Evolutionary conservation across 2,113 vertebrate genomes (phyloP), one percentile per base, ranked within the genome.

Genomic region (Accipiter virgatus): DNA sequence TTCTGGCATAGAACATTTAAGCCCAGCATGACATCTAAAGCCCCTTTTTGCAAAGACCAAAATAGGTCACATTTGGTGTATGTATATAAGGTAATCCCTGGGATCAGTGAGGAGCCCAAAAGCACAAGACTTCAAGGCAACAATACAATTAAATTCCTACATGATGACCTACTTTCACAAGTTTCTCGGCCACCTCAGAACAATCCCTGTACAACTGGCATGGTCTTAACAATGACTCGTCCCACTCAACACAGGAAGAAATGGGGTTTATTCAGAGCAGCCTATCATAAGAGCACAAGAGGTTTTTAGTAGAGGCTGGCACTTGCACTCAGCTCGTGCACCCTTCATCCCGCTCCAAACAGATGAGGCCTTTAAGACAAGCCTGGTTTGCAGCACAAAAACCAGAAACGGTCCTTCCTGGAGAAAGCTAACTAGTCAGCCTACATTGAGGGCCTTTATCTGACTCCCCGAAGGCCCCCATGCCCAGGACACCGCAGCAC

Each of bases 41-140:
- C 12, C 42, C 6, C 23, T 73, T 62, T 84, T 29, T 81, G 26
- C 70, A 81, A 70, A 75, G 50, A 52, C 4, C 32, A 70, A 78
- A 70, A 42, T 13, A 55, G 9, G 21, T 36, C 79, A 14, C 0
- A 0, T 16, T 50, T 31, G 15, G 10, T 65, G 27, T 19, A 9
- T 17, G 8, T 13, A 38, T 55, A 17, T 5, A 40, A 73, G 9
- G 20, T 48, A 38, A 40, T 73, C n/a, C 29, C 18, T 38, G n/a
- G 26, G 31, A 27, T 31, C 32, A 61, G 14, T 3, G 16, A 74
- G n/a, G 31, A 63, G 16, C 40, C 40, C 43, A 55, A 73, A 53
- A 63, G 22, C 68, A 81, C 59, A 48, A 31, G 53, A 68, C 7
- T 81, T 81, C 34, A 78, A 73, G 65, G n/a, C 43, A 85, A 34